Evolutionary conservation across 2,888 invertebrate species (phyloP), one percentile per base, ranked within the genome.

Genomic region (Drosophila fungiperda): DNA sequence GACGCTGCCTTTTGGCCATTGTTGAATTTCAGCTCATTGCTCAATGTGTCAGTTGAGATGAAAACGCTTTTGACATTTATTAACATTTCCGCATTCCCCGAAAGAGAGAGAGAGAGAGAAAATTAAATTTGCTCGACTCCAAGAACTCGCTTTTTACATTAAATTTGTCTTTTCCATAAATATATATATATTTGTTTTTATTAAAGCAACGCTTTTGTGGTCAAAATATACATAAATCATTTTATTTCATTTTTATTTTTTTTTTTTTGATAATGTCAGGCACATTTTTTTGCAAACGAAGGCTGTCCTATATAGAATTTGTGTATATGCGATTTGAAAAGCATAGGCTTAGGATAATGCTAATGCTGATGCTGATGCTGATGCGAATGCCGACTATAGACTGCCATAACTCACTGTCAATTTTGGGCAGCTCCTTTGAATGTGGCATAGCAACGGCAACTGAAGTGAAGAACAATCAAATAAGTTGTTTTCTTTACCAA

Each of bases 401-500:
- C 73, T 73, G 84, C 83, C 82, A 88, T 87, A 87, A 87, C 88
- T 87, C 86, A 87, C 80, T 87, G 86, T 83, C 86, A 86, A 64
- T 38, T 72, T 76, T 63, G 67, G 62, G 76, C 49, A 68, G 68
- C 68, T 68, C 58, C 58, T 67, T 49, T 55, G 67, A 68, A 62
- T 73, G 70, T 48, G 76, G 73, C 63, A 48, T 11, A 69, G 60
- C 60, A 68, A 29, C 80, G 68, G 53, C 76, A 83, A 68, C 53
- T 58, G 60, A 70, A 64, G 53, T 60, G 17, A 60, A 61, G 74
- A 72, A 81, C 70, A 76, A 83, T 78, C 72, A 68, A 78, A 77
- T 67, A 63, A 52, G 65, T 62, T 82, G 61, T 76, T 68, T 32
- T 61, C 61, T 73, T 77, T 81, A 68, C 76, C 79, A 75, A 73